Percentiles rank a stretch among this genome's conserved stretches.
Evolutionary conservation across 2,888 invertebrate genomes (phyloP).

Genomic region (Tyria jacobaeae): DNA sequence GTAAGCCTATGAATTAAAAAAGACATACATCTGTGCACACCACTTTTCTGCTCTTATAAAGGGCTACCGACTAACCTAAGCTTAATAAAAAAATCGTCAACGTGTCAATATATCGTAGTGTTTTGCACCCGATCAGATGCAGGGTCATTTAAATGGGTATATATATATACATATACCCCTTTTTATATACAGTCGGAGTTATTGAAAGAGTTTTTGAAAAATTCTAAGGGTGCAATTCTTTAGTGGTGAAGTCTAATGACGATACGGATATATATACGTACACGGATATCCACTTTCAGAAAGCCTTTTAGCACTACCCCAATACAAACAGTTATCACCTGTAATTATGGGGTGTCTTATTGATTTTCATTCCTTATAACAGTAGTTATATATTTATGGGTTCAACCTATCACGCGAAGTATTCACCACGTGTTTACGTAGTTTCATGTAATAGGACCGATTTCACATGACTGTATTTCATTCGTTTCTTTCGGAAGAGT

Average conservation of each 20-base stretch:
- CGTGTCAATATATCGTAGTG: too few species aligned
- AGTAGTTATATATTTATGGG: constrained; percentile 39
- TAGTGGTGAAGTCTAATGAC: neutral
- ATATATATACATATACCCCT: too few species aligned
- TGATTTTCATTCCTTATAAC: constrained; percentile 42
- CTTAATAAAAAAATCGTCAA: too few species aligned
- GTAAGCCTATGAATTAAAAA: too few species aligned
- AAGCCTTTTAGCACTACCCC: constrained; percentile 12
- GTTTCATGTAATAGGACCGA: constrained; percentile 22
- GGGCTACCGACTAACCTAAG: too few species aligned
- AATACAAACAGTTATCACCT: constrained; percentile 21
- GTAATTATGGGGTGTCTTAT: constrained; percentile 25
- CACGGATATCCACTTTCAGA: constrained; percentile 6
- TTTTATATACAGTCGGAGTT: too few species aligned
- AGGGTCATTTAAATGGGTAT: too few species aligned
- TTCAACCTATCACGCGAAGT: constrained; percentile 51
- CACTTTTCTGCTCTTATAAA: too few species aligned
- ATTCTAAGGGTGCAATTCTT: neutral
- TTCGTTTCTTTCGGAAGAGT: neutral
- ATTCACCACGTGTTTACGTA: constrained; percentile 25
- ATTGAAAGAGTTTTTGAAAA: too few species aligned
- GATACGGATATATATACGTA: neutral
- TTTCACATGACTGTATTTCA: constrained; percentile 23
- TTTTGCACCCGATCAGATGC: too few species aligned
- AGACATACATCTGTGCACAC: too few species aligned